These are phyloP conservation scores for Ophion obscuratus DNA, from an alignment of 2,888 invertebrate species.

Conservation along the genomic window DNA sequence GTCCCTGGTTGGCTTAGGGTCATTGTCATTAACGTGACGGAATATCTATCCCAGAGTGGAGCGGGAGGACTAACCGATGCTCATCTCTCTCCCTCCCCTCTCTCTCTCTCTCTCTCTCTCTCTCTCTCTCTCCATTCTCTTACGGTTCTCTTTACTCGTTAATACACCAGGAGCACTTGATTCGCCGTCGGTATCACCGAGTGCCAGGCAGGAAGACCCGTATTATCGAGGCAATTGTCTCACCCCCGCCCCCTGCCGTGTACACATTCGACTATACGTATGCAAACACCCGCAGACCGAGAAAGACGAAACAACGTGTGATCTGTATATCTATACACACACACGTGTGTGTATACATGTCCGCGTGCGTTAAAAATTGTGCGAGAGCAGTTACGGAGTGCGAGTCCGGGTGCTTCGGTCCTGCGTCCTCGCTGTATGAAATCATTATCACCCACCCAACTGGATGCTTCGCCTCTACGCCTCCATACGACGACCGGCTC, in stretches of 20 bases:
- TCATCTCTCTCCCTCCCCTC: slow-evolving; percentile 71
- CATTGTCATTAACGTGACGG: slow-evolving; percentile 72
- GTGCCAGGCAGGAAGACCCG: slow-evolving; percentile 84
- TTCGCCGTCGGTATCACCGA: slow-evolving; percentile 83
- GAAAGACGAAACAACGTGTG: slow-evolving; percentile 25
- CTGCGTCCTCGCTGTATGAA: slow-evolving; percentile 78
- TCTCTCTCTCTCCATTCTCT: slow-evolving; percentile 56
- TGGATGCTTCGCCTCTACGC: slow-evolving; percentile 60
- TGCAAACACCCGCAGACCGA: background rate
- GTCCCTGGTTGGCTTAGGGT: slow-evolving; percentile 67
- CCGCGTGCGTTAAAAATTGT: background rate
- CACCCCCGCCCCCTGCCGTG: slow-evolving; percentile 77
- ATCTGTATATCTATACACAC: background rate
- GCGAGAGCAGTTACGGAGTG: slow-evolving; percentile 12
- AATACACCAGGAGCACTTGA: slow-evolving; percentile 78
- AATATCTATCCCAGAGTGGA: slow-evolving; percentile 67
- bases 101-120: slow-evolving; percentile 69
- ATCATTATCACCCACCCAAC: slow-evolving; percentile 81
- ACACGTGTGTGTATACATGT: background rate
- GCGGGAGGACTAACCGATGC: slow-evolving; percentile 72
- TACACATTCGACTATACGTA: slow-evolving; percentile 45
- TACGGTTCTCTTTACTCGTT: slow-evolving; percentile 69
- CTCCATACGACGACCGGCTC: slow-evolving; percentile 54
- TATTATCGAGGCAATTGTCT: slow-evolving; percentile 83
- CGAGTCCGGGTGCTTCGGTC: slow-evolving; percentile 33